Percentiles rank a stretch among this genome's conserved stretches.
Evolutionary conservation across 2,113 vertebrate species (phyloP).

Genomic region (Rhineura floridana): DNA sequence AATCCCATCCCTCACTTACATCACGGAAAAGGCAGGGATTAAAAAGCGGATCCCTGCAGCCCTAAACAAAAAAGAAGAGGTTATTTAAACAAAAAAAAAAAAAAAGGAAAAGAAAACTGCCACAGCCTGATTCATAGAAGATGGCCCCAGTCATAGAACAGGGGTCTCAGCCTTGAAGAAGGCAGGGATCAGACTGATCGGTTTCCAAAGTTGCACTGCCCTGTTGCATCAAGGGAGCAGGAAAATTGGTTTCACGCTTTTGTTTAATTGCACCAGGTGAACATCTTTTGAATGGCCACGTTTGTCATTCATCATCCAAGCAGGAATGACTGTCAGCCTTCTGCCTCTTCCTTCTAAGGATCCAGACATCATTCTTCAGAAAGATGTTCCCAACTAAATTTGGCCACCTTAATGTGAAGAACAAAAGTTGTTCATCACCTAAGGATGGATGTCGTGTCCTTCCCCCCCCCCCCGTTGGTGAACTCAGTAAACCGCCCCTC

Average conservation of each 20-base stretch:
- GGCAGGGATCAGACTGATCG: neutral
- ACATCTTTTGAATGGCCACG: neutral
- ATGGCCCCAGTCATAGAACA: neutral
- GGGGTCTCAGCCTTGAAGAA: neutral
- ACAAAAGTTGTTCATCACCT: neutral
- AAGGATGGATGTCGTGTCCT: neutral
- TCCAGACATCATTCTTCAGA: too few species aligned
- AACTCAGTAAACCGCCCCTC: too few species aligned
- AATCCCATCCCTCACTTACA: neutral
- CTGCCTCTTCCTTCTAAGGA: neutral
- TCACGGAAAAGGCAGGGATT: neutral
- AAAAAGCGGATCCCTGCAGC: slow-evolving; percentile 4
- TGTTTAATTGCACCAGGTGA: neutral
- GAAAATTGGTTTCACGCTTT: neutral
- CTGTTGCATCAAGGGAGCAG: neutral
- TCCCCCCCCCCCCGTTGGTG: neutral
- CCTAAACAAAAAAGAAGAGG: slow-evolving; percentile 11
- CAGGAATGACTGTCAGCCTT: neutral
- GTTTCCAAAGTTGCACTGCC: neutral
- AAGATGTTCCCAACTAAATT: too few species aligned
- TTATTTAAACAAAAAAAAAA: neutral
- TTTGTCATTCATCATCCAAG: neutral
- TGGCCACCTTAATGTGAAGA: neutral
- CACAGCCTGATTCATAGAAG: neutral
- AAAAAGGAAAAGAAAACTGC: neutral